Evolutionary conservation across 1,140 invertebrate species (phyloP), one percentile per base, ranked within the genome.

Genomic region (Olivierus martensii): DNA sequence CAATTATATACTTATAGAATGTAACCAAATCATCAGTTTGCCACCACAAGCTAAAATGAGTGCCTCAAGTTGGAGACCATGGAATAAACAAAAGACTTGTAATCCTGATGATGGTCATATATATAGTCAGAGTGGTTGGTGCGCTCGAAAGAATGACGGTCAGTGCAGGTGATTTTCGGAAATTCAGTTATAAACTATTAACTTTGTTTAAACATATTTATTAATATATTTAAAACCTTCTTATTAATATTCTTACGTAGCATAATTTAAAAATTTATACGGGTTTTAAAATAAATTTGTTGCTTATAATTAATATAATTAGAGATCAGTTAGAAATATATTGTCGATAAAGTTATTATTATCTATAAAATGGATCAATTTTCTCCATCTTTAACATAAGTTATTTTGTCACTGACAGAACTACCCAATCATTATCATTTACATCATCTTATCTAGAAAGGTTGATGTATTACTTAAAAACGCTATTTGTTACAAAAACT

Each of bases 61-160:
- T 6, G 72, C 76, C 4, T 77, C 75, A 14, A 67, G 66, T 17
- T 65, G 62, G 50, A 64, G 65, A 39, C 65, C 68, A 4, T 69
- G 69, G 60, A 67, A 66, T 28, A 67, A 68, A 54, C 67, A 69
- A 47, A 67, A 66, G 42, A 75, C 74, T 4, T 78, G 76, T 58
- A 69, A 70, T 51, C 73, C 76, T 0, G 71, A 74, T 54, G 73
- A 77, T 60, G 74, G 71, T 18, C 70, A 74, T 50, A 70, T 77
- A 45, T 62, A 75, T 45, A 75, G 72, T 48, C 70, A 71, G 48
- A 71, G 74, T 48, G 75, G 67, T 4, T 78, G 76, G 76, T 77
- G 76, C 61, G 69, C 76, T 5, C 70, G 70, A 53, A 69, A 70
- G 52, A 69, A 71, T 46, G 71, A 75, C 57, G 67, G 75, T 77